Conservation (phyloP, 2,797 vertebrate species). For the Xiphophorus birchmanni region DNA sequence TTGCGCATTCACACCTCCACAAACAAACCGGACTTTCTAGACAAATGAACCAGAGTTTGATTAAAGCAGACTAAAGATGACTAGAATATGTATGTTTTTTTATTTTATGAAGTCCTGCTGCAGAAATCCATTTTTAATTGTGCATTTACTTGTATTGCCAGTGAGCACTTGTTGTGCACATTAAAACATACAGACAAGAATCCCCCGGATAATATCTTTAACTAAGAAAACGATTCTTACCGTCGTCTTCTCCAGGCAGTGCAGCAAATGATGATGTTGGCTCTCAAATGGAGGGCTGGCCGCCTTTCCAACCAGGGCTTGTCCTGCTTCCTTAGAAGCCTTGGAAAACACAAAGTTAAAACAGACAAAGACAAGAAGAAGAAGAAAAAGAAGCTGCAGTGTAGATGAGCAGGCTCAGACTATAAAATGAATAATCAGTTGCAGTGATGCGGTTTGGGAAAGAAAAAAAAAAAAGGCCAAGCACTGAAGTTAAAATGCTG, state of each 20-base stretch:
- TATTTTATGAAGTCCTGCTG: not conserved
- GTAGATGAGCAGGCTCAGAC: slow-evolving; percentile 43
- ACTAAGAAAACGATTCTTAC: slow-evolving; percentile 77
- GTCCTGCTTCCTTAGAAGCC: slow-evolving; percentile 91
- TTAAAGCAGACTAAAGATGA: too few species aligned
- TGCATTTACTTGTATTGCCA: not conserved
- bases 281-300: slow-evolving; percentile 91
- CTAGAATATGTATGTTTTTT: not conserved
- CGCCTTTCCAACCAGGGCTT: slow-evolving; percentile 88
- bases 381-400: slow-evolving; percentile 33
- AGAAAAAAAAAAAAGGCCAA: slow-evolving; percentile 52
- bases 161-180: not conserved
- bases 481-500: slow-evolving; percentile 66
- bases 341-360: slow-evolving; percentile 74
- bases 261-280: slow-evolving; percentile 97
- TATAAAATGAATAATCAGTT: slow-evolving; percentile 38
- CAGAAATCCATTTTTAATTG: not conserved
- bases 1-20: too few species aligned
- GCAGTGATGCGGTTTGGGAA: slow-evolving; percentile 46
- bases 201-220: not conserved
- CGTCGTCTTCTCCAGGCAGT: slow-evolving; percentile 99
- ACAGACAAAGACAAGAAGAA: slow-evolving; percentile 31
- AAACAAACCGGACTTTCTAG: too few species aligned
- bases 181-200: not conserved
- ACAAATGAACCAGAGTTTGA: too few species aligned